Base-by-base conservation (phyloP, 2,113 vertebrate genomes). In the Henicopernis longicauda region DNA sequence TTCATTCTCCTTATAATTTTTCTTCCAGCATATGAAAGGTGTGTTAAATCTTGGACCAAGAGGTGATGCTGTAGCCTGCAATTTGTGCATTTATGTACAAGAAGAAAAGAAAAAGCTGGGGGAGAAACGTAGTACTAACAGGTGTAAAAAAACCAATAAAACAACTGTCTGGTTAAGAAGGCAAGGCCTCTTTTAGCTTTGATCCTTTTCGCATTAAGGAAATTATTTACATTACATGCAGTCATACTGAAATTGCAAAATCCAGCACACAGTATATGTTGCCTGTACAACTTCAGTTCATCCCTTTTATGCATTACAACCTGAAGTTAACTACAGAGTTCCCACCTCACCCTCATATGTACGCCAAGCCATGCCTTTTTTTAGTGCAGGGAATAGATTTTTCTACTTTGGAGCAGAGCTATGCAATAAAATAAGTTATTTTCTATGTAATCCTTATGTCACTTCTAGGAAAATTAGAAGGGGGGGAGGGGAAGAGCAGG, bases 401-500 rank as follows among this genome's bases (percentile, higher is more conserved):
- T 83, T 23, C 55, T 67, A 10, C 22, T 81, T 71, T 8, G 17
- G 20, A 63, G 55, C 13, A 70, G 34, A 92, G 29, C 32, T 63
- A 15, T 66, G 42, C 29, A 45, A 29, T 76, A 74, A 92, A 82
- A 54, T 32, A 22, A 74, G 13, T 14, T 32, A 9, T 80, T 83
- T 88, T 70, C 45, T 52, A 8, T 47, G 23, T 65, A 85, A 82
- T 82, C 21, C 7, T 14, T 34, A 13, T 67, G 62, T 38, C 20
- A 78, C 84, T 89, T 63, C 42, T 34, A 77, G 32, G n/a, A 86
- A 90, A 89, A 73, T 42, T 42, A 58, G 27, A 70, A 80, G 25
- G 11, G 1, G 3, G 14, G 16, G 6, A 1, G 15, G 6, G 4
- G 11, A 32, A 26, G 44, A 81, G 49, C 4, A 69, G 29, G 42